Conservation (phyloP, 2,113 vertebrate genomes). For the Agelaius tricolor region DNA sequence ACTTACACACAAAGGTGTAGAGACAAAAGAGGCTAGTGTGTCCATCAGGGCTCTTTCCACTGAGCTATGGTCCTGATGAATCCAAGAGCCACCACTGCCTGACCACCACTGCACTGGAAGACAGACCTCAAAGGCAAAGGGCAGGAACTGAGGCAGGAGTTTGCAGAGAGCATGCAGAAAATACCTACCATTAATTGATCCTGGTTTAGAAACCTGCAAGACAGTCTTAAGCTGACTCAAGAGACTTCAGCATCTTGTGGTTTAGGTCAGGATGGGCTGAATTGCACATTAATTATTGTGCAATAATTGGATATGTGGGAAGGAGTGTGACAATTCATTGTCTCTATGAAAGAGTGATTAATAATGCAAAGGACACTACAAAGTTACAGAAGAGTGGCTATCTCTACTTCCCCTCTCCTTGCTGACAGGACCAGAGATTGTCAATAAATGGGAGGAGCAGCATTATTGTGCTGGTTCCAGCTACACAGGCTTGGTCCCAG, state of each 20-base stretch:
- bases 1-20: neutral
- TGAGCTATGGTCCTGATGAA: neutral
- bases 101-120: neutral
- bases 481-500: neutral
- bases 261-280: neutral
- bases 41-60: neutral
- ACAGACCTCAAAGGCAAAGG: neutral
- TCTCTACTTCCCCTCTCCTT: neutral
- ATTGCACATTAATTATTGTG: neutral
- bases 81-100: neutral
- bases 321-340: neutral
- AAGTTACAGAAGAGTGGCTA: neutral
- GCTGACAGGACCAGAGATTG: fast-evolving
- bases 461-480: neutral
- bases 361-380: neutral
- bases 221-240: neutral
- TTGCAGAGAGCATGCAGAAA: neutral
- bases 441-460: neutral
- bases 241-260: neutral
- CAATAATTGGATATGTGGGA: neutral
- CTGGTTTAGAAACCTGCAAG: neutral
- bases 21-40: neutral
- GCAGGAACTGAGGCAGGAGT: neutral
- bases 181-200: neutral
- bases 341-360: neutral